Percentiles rank a stretch among this genome's conserved stretches.
These are phyloP conservation scores for Cirrhinus molitorella DNA, from an alignment of 2,797 vertebrate genomes.

Conservation along the genomic window DNA sequence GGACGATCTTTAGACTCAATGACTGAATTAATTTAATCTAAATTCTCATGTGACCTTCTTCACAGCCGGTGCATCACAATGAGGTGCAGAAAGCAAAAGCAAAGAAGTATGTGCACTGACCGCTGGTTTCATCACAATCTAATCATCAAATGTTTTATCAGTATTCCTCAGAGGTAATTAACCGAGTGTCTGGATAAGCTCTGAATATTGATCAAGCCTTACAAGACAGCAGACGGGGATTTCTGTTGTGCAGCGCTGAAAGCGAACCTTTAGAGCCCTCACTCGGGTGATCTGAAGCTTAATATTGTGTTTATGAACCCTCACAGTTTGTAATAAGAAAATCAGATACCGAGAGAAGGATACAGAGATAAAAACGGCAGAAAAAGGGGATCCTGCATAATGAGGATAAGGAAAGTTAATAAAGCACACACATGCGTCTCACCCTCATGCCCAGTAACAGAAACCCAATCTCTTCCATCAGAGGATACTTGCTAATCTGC, in stretches of 20 bases:
- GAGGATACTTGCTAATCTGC: conserved; percentile 88
- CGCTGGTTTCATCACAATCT: conserved; percentile 32
- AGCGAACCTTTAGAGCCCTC: conserved; percentile 10
- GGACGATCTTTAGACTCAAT: conserved; percentile 1
- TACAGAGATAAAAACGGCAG: background rate
- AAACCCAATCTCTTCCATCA: conserved; percentile 91
- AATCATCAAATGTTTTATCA: conserved; percentile 46
- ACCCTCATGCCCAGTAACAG: conserved; percentile 91
- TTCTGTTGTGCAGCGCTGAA: conserved; percentile 7
- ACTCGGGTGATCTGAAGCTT: conserved; percentile 6
- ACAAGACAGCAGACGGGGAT: background rate
- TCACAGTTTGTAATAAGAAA: background rate
- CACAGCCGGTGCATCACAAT: background rate
- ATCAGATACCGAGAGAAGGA: background rate
- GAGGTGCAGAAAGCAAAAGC: conserved; percentile 1
- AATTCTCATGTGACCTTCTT: conserved; percentile 25
- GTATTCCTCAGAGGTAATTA: conserved; percentile 49
- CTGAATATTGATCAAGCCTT: conserved; percentile 45
- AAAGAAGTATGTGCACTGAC: background rate
- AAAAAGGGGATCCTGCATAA: background rate
- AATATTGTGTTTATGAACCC: conserved; percentile 3
- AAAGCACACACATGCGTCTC: conserved; percentile 64
- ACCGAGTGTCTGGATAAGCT: conserved; percentile 34
- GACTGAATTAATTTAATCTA: background rate
- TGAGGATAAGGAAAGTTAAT: background rate